These are phyloP conservation scores for Eupeodes latifasciatus DNA, from an alignment of 2,888 invertebrate species.

Conservation along the genomic window DNA sequence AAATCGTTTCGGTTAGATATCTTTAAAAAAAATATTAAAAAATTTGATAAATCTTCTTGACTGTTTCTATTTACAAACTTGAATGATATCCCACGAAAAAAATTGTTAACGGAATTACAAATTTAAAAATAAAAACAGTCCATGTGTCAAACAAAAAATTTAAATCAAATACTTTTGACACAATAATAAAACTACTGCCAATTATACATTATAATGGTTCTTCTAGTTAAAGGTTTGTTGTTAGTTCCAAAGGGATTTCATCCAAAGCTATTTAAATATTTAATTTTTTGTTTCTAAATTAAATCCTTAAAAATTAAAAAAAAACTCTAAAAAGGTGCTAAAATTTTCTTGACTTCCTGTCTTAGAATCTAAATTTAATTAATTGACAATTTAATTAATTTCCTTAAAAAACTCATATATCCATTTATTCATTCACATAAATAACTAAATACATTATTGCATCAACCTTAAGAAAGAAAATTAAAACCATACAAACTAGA, in stretches of 20 bases:
- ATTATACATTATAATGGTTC: conserved; percentile 16
- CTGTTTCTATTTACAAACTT: conserved; percentile 48
- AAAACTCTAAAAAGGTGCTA: conserved; percentile 62
- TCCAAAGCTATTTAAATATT: neutral
- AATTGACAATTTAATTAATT: neutral
- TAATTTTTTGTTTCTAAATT: conserved; percentile 7
- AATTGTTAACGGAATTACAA: conserved; percentile 12
- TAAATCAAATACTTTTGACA: neutral
- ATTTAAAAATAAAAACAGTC: conserved; percentile 14
- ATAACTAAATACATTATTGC: conserved; percentile 17
- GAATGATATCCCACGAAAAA: conserved; percentile 29
- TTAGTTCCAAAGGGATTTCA: conserved; percentile 27
- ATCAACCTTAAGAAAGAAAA: conserved; percentile 31
- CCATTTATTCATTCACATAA: conserved; percentile 46
- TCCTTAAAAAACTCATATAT: conserved; percentile 38
- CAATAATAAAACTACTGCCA: conserved; percentile 36
- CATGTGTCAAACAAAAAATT: conserved; percentile 7
- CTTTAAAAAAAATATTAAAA: conserved; percentile 27
- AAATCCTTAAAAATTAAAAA: conserved; percentile 22
- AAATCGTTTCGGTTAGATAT: conserved; percentile 25
- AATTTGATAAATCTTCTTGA: conserved; percentile 53
- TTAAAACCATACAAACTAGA: conserved; percentile 32
- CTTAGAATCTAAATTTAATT: conserved; percentile 31
- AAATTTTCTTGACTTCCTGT: conserved; percentile 54
- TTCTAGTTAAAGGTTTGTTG: conserved; percentile 18